Percentiles rank a stretch among this genome's conserved stretches.
Conservation (phyloP, 1,140 invertebrate species). For the Diorhabda sublineata region DNA sequence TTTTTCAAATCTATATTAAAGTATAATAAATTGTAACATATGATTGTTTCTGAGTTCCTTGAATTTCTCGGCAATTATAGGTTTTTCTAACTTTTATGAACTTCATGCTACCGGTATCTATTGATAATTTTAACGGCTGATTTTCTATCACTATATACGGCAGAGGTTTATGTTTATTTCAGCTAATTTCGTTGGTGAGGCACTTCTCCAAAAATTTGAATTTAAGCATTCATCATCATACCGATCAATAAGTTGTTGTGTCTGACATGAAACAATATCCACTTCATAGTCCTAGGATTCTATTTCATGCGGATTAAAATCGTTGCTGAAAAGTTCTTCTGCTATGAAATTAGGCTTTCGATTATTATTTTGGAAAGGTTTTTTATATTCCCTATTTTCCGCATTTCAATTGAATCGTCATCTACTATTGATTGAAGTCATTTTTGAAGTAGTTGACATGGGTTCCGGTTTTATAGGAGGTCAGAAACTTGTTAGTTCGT, state of each 20-base stretch:
- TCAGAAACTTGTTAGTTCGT: no score
- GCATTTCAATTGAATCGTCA: background rate
- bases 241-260: background rate
- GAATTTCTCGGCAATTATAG: background rate
- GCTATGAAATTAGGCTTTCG: conserved; percentile 6
- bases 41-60: background rate
- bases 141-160: background rate
- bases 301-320: background rate
- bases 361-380: background rate
- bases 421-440: background rate
- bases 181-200: background rate
- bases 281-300: no score
- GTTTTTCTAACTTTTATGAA: background rate
- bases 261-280: no score
- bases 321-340: conserved; percentile 4
- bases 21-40: background rate
- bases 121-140: background rate
- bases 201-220: background rate
- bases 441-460: background rate
- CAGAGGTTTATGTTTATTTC: background rate
- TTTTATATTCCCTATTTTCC: background rate
- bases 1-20: no score
- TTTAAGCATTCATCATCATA: background rate
- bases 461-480: no score
- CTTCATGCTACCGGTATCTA: background rate